Conservation (phyloP, 2,113 vertebrate species). For the Garra rufa region DNA sequence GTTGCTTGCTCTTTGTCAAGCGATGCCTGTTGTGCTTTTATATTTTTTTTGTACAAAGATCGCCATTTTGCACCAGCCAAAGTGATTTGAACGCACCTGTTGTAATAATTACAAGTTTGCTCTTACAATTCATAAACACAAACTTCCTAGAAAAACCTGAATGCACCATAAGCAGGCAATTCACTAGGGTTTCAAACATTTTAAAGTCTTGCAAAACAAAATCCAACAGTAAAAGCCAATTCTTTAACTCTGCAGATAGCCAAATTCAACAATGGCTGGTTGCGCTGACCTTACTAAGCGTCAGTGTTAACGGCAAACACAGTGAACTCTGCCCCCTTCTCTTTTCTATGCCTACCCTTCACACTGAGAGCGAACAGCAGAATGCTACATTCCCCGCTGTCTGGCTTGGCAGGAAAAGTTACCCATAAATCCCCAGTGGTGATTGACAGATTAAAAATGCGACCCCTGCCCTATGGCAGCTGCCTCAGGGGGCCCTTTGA, state of each 20-base stretch:
- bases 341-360: constrained; percentile 32
- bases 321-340: neutral
- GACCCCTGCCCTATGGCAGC: constrained; percentile 59
- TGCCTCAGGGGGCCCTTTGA: constrained; percentile 54
- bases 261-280: constrained; percentile 10
- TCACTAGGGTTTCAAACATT: neutral
- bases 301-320: neutral
- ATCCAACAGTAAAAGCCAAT: constrained; percentile 10
- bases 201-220: neutral
- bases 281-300: neutral
- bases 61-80: neutral
- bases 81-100: neutral
- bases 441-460: constrained; percentile 71
- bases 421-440: constrained; percentile 65
- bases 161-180: neutral
- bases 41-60: no score
- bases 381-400: constrained; percentile 34
- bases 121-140: neutral
- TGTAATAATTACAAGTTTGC: neutral
- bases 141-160: neutral
- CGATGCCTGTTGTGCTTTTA: no score
- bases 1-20: no score
- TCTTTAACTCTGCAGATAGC: neutral
- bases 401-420: constrained; percentile 61
- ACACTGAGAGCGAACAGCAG: constrained; percentile 29